Evolutionary conservation across 2,113 vertebrate species (phyloP).

Genomic region (Pseudopodoces humilis): DNA sequence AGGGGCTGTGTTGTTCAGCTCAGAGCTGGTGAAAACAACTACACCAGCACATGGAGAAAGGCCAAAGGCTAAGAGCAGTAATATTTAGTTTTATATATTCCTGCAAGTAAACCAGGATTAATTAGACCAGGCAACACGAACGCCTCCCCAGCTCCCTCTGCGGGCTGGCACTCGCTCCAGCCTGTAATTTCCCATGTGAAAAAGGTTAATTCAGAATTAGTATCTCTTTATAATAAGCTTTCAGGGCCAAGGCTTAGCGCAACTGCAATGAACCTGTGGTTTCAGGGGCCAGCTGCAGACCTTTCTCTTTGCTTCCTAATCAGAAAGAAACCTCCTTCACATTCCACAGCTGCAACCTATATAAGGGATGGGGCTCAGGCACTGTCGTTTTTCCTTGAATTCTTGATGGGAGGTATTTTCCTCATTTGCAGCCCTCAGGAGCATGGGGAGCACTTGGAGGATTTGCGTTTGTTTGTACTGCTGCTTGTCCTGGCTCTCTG

Average conservation of each 20-base stretch:
- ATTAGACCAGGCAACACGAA: too few relatives aligned
- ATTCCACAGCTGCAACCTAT: slow-evolving; percentile 60
- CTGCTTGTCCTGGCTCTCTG: slow-evolving; percentile 37
- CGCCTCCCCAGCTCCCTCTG: slow-evolving; percentile 14
- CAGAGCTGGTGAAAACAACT: not conserved
- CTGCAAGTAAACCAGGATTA: not conserved
- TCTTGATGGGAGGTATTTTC: not conserved
- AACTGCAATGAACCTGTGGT: not conserved
- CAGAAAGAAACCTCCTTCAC: not conserved
- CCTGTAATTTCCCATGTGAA: not conserved
- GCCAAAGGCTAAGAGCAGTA: not conserved
- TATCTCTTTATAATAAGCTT: not conserved
- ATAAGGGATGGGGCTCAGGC: slow-evolving; percentile 24
- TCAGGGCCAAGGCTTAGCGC: not conserved
- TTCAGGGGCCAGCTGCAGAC: slow-evolving; percentile 38
- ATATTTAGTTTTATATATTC: not conserved
- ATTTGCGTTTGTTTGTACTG: slow-evolving; percentile 60
- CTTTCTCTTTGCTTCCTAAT: slow-evolving; percentile 36
- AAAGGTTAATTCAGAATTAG: not conserved
- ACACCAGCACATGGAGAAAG: not conserved
- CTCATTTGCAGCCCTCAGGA: not conserved
- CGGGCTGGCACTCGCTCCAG: not conserved
- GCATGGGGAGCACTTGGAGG: slow-evolving; percentile 56
- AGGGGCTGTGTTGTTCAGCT: not conserved
- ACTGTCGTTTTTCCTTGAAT: not conserved